Conservation (phyloP, 1,140 invertebrate genomes). For the Papilio helenus region DNA sequence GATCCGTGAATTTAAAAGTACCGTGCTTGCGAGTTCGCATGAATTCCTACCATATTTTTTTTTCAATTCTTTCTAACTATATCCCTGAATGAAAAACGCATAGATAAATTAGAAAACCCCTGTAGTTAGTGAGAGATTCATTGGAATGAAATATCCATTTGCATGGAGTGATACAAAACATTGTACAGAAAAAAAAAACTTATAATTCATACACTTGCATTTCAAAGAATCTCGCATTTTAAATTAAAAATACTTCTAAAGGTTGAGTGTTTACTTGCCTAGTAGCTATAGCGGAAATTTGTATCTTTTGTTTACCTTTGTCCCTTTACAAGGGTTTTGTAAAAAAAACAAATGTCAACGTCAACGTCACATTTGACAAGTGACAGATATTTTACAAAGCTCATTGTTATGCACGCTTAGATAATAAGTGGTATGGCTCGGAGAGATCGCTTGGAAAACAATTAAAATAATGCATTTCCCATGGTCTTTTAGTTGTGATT, state of each 20-base stretch:
- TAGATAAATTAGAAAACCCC: slow-evolving; percentile 65
- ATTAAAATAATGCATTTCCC: slow-evolving; percentile 43
- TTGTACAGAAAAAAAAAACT: background rate
- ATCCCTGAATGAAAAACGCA: slow-evolving; percentile 67
- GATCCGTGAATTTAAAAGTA: slow-evolving; percentile 52
- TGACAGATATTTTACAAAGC: slow-evolving; percentile 59
- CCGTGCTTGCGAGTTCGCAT: slow-evolving; percentile 76
- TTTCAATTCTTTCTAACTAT: slow-evolving; percentile 56
- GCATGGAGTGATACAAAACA: slow-evolving; percentile 35
- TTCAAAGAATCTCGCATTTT: slow-evolving; percentile 77
- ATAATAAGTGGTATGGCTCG: slow-evolving; percentile 62
- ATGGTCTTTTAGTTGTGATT: slow-evolving; percentile 50
- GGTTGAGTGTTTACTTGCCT: slow-evolving; percentile 78
- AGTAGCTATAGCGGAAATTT: slow-evolving; percentile 81
- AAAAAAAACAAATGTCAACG: slow-evolving; percentile 54
- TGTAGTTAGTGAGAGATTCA: slow-evolving; percentile 77
- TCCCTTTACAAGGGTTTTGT: slow-evolving; percentile 71
- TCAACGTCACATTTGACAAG: slow-evolving; percentile 27
- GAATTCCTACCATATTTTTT: slow-evolving; percentile 56
- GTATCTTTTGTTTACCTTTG: slow-evolving; percentile 67
- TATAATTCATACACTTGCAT: slow-evolving; percentile 45
- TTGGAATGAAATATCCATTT: slow-evolving; percentile 59
- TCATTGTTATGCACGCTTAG: slow-evolving; percentile 76
- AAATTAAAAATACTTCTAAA: slow-evolving; percentile 54
- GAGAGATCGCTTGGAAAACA: slow-evolving; percentile 56